A percentile compares a stretch with the other conserved stretches of the same genome.
Evolutionary conservation across 2,113 vertebrate species (phyloP).

Genomic region (Thinocorus orbignyianus): DNA sequence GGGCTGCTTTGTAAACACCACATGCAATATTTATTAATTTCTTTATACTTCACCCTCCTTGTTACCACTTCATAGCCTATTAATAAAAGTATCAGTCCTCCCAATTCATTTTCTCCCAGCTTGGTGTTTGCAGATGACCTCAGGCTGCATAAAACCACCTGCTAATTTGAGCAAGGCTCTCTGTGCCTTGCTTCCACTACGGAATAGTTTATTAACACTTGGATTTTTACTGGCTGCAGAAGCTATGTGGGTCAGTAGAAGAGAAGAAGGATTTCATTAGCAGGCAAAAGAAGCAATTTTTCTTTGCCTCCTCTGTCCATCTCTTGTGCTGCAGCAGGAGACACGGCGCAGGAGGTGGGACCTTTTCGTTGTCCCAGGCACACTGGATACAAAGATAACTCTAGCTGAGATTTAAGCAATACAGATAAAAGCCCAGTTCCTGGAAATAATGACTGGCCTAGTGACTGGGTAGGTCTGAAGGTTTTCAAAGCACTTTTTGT

Average conservation of each 20-base stretch:
- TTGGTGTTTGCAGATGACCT: constrained; percentile 12
- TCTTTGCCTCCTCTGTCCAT: background rate
- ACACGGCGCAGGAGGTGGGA: background rate
- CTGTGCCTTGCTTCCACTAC: background rate
- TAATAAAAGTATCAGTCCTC: constrained; percentile 35
- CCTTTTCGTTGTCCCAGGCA: background rate
- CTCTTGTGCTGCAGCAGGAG: background rate
- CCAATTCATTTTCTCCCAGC: background rate
- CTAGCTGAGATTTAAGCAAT: background rate
- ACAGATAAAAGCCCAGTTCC: background rate
- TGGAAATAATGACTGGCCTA: background rate
- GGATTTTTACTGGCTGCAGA: background rate
- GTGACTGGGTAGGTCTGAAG: background rate
- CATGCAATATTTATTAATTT: constrained; percentile 47
- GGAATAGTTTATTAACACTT: background rate
- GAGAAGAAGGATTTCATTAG: background rate
- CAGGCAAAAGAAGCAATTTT: background rate
- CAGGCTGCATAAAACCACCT: background rate
- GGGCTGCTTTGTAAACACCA: constrained; percentile 32
- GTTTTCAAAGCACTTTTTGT: background rate
- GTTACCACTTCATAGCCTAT: constrained; percentile 46
- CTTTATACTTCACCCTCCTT: constrained; percentile 13
- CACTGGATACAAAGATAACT: background rate
- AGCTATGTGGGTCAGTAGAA: background rate
- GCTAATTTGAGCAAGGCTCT: constrained; percentile 24